Conservation (phyloP, 2,888 invertebrate genomes). For the Trachelus stipa region DNA sequence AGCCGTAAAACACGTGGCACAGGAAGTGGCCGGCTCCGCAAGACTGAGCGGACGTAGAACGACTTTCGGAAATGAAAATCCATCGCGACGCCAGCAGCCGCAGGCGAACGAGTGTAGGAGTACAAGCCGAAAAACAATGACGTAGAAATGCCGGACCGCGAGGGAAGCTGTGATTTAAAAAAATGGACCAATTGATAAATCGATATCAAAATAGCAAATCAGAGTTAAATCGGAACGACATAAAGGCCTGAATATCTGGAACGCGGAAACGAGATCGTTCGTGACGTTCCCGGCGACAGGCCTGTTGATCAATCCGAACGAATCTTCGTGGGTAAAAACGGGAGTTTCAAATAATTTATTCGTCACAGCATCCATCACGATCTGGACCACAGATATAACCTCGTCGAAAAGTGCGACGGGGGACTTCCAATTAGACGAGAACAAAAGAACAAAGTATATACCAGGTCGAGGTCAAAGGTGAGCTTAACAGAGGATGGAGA, state of each 20-base stretch:
- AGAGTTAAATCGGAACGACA: neutral
- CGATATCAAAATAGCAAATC: neutral
- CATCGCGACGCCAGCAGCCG: neutral
- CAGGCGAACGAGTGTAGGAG: neutral
- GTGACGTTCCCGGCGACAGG: neutral
- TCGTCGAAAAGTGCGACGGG: neutral
- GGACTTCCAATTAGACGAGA: neutral
- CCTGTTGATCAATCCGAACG: neutral
- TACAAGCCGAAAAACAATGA: neutral
- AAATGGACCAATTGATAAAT: neutral
- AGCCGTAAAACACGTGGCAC: constrained; percentile 28
- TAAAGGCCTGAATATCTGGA: neutral
- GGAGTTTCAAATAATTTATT: neutral
- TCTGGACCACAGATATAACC: neutral
- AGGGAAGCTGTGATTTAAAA: fast-evolving
- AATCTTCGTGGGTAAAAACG: neutral
- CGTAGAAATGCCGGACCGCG: neutral
- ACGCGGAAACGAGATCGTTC: neutral
- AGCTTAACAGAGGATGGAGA: neutral
- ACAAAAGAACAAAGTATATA: neutral
- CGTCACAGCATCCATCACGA: neutral
- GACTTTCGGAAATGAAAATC: neutral
- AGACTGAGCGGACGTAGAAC: neutral
- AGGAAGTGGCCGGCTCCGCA: neutral
- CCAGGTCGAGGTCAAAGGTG: neutral